These are phyloP conservation scores for Lucifuga dentata DNA, from an alignment of 2,113 vertebrate species.

Conservation along the genomic window DNA sequence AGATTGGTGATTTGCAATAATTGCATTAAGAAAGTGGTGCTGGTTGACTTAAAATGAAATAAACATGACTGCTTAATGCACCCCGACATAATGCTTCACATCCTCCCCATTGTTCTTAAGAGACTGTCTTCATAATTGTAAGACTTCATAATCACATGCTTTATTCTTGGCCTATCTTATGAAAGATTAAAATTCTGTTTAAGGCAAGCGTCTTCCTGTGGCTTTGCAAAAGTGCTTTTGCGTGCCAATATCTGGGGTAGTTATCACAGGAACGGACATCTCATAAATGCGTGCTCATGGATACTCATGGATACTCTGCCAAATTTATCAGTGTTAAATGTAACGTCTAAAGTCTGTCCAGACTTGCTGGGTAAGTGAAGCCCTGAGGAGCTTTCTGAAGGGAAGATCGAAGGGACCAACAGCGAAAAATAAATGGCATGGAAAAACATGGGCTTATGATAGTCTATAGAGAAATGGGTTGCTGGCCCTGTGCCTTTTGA, in stretches of 20 bases:
- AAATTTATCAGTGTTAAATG: constrained; percentile 58
- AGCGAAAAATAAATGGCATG: constrained; percentile 53
- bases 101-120: constrained; percentile 59
- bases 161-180: constrained; percentile 69
- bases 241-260: constrained; percentile 57
- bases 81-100: constrained; percentile 46
- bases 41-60: constrained; percentile 69
- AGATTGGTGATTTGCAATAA: constrained; percentile 67
- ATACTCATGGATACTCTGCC: constrained; percentile 39
- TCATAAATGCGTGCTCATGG: constrained; percentile 45
- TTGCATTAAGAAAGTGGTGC: constrained; percentile 68
- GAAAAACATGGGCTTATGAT: constrained; percentile 70
- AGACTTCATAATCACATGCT: constrained; percentile 70
- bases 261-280: constrained; percentile 56
- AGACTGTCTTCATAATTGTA: constrained; percentile 71
- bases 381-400: constrained; percentile 60
- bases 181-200: constrained; percentile 68
- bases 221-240: constrained; percentile 45
- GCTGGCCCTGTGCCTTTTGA: constrained; percentile 72
- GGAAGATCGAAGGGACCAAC: constrained; percentile 64
- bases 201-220: constrained; percentile 50
- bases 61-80: constrained; percentile 73
- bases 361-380: constrained; percentile 42
- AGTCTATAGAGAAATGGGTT: constrained; percentile 62
- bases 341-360: constrained; percentile 58